phyloP scores from a whole-genome alignment of 2,113 vertebrate genomes.

The Atrichornis clamosus region DNA sequence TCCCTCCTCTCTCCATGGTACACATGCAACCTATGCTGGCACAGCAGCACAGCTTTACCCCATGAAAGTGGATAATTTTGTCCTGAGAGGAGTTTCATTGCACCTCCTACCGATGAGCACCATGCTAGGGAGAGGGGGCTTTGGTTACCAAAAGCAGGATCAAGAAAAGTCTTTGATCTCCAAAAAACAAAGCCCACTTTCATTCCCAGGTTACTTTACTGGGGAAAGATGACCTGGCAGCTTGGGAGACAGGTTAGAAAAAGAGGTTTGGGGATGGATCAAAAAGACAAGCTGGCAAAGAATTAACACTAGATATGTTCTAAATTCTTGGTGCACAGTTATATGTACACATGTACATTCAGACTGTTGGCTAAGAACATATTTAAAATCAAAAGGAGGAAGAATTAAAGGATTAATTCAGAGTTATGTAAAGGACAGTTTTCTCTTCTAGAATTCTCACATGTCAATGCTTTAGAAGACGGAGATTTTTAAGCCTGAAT shows the following conservation, averaged over 20 bases:
- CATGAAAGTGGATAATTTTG: background rate
- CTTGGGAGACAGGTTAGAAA: background rate
- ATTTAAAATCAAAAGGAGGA: background rate
- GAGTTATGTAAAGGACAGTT: background rate
- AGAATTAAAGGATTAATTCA: background rate
- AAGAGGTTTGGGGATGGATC: background rate
- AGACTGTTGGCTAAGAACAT: background rate
- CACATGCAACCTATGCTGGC: fast-evolving
- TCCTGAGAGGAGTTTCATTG: background rate
- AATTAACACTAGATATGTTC: background rate
- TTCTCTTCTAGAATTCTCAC: background rate
- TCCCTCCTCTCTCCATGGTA: background rate
- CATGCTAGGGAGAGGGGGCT: background rate
- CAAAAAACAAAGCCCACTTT: background rate
- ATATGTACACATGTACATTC: background rate
- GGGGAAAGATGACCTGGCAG: background rate
- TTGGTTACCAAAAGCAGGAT: background rate
- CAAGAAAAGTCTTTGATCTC: conserved; percentile 13
- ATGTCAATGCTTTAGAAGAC: background rate
- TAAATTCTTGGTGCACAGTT: background rate
- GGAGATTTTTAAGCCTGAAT: background rate
- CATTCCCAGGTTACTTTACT: background rate
- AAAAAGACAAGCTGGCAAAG: background rate
- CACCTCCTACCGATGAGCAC: background rate
- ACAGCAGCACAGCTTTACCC: background rate